phyloP scores from a whole-genome alignment of 2,888 invertebrate species.

The Megastigmus dorsalis region DNA sequence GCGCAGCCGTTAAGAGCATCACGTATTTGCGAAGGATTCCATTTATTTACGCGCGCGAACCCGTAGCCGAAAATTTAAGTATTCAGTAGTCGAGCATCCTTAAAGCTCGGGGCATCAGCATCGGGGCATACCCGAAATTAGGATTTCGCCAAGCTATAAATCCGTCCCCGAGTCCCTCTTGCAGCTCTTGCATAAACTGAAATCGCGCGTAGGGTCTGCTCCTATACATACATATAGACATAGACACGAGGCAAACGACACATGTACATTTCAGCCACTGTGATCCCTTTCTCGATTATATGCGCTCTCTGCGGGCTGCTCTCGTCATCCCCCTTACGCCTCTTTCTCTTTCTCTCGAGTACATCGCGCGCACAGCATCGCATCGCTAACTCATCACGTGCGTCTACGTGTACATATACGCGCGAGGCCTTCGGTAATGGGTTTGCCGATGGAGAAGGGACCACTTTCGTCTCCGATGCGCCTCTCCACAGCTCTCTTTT shows the following conservation, averaged over 20 bases:
- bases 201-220: too few relatives aligned
- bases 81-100: too few relatives aligned
- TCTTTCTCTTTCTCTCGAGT: too few relatives aligned
- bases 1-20: too few relatives aligned
- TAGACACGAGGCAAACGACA: too few relatives aligned
- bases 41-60: too few relatives aligned
- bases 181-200: neutral
- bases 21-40: too few relatives aligned
- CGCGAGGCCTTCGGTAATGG: constrained; percentile 63
- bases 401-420: too few relatives aligned
- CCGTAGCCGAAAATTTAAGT: too few relatives aligned
- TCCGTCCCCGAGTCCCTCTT: neutral
- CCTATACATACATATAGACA: too few relatives aligned
- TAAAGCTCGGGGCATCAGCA: neutral
- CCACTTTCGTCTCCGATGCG: constrained; percentile 28
- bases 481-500: constrained; percentile 37
- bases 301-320: too few relatives aligned
- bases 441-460: constrained; percentile 55
- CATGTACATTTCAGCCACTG: neutral
- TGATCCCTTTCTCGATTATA: constrained; percentile 29
- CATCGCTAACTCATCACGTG: constrained; percentile 54
- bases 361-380: too few relatives aligned
- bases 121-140: constrained; percentile 7
- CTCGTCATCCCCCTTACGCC: neutral
- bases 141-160: constrained; percentile 28